Evolutionary conservation across 2,888 invertebrate species (phyloP), one percentile per base, ranked within the genome.

Genomic region (Pristionchus fissidentatus): DNA sequence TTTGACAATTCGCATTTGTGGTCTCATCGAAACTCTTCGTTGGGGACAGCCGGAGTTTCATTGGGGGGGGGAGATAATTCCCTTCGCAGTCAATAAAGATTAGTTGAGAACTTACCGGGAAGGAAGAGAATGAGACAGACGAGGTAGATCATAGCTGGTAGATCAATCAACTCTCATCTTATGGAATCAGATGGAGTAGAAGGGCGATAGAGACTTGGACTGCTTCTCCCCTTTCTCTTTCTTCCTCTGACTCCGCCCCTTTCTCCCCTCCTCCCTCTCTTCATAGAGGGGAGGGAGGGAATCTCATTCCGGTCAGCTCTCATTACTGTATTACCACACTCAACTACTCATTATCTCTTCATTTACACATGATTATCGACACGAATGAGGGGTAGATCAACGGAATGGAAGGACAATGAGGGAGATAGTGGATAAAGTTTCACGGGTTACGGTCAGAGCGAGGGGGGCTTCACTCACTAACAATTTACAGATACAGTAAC

Each of bases 231-330:
- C 35, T 66, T 15, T 35, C 57, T 62, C 35, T 32, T 41, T 41
- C 73, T 46, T 29, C 26, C 29, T 46, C 75, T 41, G 8, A 41
- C 66, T 26, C 75, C 49, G 46, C 49, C 75, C 75, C 75, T 29
- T 38, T 75, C 75, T 29, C 46, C 49, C 75, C 46, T n/a, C 70
- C 70, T 73, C 43, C 43, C 70, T 43, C 43, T 41, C 38, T 26
- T n/a, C 26, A 29, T 2, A 75, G 49, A 10, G 73, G 15, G 8
- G 43, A 41, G n/a, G 10, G 26, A 15, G 75, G 29, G 15, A 75
- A 75, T 75, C 46, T 75, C 75, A 75, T 75, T 75, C 75, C 75
- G 75, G 75, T 75, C 75, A 75, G 49, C 43, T 75, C 75, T 46
- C 75, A 75, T 75, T 75, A 75, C 49, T 75, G 46, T 46, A 75